These are phyloP conservation scores for Eurois occulta DNA, from an alignment of 2,888 invertebrate genomes.

Conservation along the genomic window DNA sequence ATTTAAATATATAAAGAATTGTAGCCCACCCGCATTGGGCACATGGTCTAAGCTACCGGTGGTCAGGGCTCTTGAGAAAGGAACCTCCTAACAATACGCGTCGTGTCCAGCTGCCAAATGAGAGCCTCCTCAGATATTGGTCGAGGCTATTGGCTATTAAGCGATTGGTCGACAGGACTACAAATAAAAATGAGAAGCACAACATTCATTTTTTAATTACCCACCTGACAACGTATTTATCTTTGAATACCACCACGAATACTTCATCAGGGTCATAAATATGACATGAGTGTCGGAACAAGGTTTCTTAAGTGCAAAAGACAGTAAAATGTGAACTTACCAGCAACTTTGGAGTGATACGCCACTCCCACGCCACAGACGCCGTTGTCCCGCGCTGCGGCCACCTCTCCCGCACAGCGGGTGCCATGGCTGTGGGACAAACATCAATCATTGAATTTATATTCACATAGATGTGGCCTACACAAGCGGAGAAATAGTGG, in stretches of 20 bases:
- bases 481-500: no score
- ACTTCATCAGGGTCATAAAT: background rate
- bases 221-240: background rate
- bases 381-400: slow-evolving; percentile 99
- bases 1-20: no score
- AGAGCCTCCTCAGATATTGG: no score
- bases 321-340: slow-evolving; percentile 86
- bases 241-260: background rate
- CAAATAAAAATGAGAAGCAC: background rate
- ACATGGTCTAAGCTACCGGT: no score
- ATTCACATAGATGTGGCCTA: background rate
- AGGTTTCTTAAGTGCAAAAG: background rate
- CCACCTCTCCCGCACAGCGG: slow-evolving; percentile 99
- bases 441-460: background rate
- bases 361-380: slow-evolving; percentile 99
- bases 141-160: no score
- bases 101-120: no score
- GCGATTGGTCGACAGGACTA: background rate
- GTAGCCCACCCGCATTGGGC: no score
- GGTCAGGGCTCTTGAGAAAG: no score
- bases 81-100: no score
- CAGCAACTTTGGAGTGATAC: slow-evolving; percentile 99
- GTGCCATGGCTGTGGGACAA: slow-evolving; percentile 96
- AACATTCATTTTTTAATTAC: background rate
- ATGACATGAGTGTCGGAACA: background rate